These are phyloP conservation scores for Heliocidaris erythrogramma DNA, from an alignment of 35 echinoderm and acorn worm genomes.

Conservation along the genomic window DNA sequence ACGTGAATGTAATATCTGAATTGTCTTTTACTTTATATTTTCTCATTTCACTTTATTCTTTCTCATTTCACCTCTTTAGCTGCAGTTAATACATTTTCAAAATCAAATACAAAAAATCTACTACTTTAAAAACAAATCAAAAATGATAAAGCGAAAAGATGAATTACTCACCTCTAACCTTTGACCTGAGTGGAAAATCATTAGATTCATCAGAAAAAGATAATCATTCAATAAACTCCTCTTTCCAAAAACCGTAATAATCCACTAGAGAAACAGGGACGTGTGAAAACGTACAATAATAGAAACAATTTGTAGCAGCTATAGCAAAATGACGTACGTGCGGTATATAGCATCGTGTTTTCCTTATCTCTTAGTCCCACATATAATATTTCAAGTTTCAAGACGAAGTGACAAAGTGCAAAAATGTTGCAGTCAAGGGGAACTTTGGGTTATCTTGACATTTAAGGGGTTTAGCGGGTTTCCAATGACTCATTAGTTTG, in stretches of 20 bases:
- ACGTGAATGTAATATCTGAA: no score
- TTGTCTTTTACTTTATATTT: no score
- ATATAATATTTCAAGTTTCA: neutral
- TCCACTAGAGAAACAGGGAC: neutral
- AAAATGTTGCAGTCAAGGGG: neutral
- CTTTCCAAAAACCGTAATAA: neutral
- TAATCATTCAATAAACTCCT: neutral
- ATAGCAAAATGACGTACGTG: neutral
- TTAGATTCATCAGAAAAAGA: neutral
- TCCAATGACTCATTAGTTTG: no score
- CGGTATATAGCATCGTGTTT: neutral
- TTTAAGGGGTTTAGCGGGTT: no score
- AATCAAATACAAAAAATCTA: no score
- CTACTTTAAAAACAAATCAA: no score
- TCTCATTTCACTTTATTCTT: no score
- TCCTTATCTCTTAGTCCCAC: neutral
- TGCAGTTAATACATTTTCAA: no score
- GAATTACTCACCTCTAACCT: neutral
- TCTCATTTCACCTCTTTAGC: no score
- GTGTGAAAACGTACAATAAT: no score
- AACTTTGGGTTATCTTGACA: neutral
- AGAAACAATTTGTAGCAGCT: neutral
- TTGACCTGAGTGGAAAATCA: neutral
- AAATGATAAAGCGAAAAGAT: no score
- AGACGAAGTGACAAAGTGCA: neutral